Base-by-base conservation (phyloP, 2,113 vertebrate species). In the Montifringilla adamsi region DNA sequence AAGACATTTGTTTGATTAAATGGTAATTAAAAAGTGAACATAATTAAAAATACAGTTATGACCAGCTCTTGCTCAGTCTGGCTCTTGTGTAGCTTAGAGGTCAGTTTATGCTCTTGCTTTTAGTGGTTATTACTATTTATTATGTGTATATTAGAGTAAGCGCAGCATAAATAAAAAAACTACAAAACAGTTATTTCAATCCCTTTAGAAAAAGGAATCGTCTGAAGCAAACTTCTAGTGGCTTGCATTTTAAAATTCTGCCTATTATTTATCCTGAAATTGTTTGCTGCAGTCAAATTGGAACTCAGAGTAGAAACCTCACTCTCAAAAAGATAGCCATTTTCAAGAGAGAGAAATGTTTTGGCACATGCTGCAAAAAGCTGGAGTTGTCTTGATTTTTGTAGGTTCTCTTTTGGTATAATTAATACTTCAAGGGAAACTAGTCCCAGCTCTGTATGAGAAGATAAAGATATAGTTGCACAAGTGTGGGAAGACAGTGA, bases 1-100 rank as follows among this genome's bases (percentile, higher is more conserved):
- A 84, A 88, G 90, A 87, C 58, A 66, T 92, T 94, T 93, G 27
- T 79, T 88, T 94, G 66, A 93, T 95, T 95, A 93, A 95, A 94
- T 59, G 52, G 53, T 67, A 87, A 94, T 95, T 94, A 87, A 84
- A 96, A 91, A 73, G 53, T 85, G 67, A 91, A 78, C 56, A 41
- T 30, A 93, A 90, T 91, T 92, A 95, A 94, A 95, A 91, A 85
- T 91, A 66, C 39, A 52, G 31, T 94, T 92, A 74, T 88, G 72
- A 50, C 19, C 56, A 91, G 56, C n/a, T 88, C 60, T 93, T 94
- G 47, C 39, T 93, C 64, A n/a, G 7, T 52, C 43, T 81, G 55
- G 86, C 55, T 94, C 31, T 69, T 63, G 47, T 56, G 44, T 53
- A 72, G 15, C 79, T 93, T 95, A 80, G 78, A 90, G 79, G 50